Evolutionary conservation across 2,113 vertebrate species (phyloP).

Genomic region (Piaya cayana): DNA sequence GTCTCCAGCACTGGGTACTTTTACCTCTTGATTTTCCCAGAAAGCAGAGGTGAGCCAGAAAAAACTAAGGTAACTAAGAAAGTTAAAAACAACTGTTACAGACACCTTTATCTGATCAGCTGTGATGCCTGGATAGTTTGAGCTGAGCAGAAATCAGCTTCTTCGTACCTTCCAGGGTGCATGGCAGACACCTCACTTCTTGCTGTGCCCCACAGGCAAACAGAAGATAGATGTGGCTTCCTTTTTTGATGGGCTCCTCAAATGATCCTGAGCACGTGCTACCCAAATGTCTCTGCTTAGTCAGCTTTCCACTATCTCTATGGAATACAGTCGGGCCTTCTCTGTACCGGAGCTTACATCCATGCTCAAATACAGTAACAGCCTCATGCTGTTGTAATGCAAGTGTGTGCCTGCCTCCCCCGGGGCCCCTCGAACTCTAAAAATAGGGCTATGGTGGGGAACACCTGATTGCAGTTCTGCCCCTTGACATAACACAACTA

Average conservation of each 20-base stretch:
- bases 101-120: not conserved
- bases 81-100: not conserved
- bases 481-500: accelerated
- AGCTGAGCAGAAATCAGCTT: not conserved
- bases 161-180: not conserved
- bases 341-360: not conserved
- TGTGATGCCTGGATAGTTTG: not conserved
- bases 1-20: not conserved
- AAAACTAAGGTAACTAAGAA: not conserved
- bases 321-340: not conserved
- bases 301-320: not conserved
- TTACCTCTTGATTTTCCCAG: not conserved
- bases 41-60: not conserved
- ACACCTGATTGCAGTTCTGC: not conserved
- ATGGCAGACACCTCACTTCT: not conserved
- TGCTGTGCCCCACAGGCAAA: not conserved
- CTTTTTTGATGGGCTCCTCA: not conserved
- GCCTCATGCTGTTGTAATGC: not conserved
- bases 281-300: not conserved
- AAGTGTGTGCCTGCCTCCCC: not conserved
- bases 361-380: not conserved
- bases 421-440: not conserved
- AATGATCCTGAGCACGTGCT: not conserved
- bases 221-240: not conserved
- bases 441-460: not conserved